A percentile compares a stretch with the other conserved stretches of the same genome.
Evolutionary conservation across 2,113 vertebrate species (phyloP).

Genomic region (Ameiurus melas): DNA sequence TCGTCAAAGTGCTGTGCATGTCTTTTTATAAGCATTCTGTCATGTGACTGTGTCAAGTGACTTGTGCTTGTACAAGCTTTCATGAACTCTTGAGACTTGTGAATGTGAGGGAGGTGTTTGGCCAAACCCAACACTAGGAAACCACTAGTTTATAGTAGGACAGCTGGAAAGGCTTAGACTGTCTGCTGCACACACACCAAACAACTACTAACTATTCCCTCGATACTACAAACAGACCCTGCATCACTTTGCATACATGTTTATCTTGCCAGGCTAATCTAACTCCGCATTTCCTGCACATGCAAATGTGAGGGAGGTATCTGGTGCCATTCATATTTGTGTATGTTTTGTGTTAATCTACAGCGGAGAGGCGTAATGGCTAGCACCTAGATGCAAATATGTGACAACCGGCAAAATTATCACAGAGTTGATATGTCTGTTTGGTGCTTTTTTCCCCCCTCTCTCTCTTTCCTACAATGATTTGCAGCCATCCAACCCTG

Average conservation of each 20-base stretch:
- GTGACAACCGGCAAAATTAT: neutral
- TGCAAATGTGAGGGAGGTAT: neutral
- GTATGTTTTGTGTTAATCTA: neutral
- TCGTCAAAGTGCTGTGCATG: neutral
- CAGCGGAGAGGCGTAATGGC: neutral
- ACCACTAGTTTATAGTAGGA: constrained; percentile 50
- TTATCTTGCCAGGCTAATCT: constrained; percentile 1
- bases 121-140: neutral
- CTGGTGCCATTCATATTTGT: neutral
- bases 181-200: constrained; percentile 66
- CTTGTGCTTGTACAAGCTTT: neutral
- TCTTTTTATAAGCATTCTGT: neutral
- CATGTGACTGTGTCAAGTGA: neutral
- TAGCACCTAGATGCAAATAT: neutral
- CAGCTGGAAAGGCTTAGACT: constrained; percentile 60
- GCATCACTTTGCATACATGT: constrained; percentile 1
- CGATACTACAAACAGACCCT: neutral
- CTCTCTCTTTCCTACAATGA: neutral
- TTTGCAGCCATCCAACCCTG: constrained; percentile 89
- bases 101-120: neutral
- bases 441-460: neutral
- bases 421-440: neutral
- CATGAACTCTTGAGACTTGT: neutral
- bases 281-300: neutral
- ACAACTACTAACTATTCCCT: constrained; percentile 12